Evolutionary conservation across 1,140 invertebrate genomes (phyloP), one percentile per base, ranked within the genome.

Genomic region (Bombyx mandarina): DNA sequence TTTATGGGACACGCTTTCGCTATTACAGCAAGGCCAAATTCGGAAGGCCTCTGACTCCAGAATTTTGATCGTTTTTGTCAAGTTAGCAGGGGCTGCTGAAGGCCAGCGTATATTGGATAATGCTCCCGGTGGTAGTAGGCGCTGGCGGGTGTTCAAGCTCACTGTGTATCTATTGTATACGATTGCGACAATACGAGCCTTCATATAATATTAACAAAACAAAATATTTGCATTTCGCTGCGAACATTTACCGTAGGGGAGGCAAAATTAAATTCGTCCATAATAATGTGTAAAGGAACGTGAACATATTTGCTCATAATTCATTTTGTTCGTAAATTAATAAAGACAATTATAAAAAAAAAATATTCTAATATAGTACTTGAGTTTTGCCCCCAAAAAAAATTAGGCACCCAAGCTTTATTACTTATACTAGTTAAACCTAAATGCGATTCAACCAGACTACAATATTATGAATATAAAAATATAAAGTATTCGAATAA

Each of bases 1-100:
- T 75, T 77, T 80, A 80, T 77, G 75, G 63, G 70, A 73, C 77
- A 80, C 75, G 73, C 67, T 77, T 77, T 73, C 64, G 75, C 71
- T 78, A 73, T 78, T 77, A 78, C 69, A 67, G 63, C 54, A 52
- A 48, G 61, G 60, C 72, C 72, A 77, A 66, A 70, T 66, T 73
- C 55, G 66, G 45, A 60, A 62, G 72, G 70, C 45, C 76, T 66
- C 57, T 69, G 66, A 63, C 61, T 55, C 63, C 55, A 62, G 26
- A 35, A 35, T 35, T 35, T 35, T 35, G 26, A 35, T 35, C 26
- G 26, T 35, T 35, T 35, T 35, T 35, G 26, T 35, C 26, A 35
- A 35, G 26, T 35, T 5, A 52, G 52, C 55, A 26, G 54, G 64
- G 61, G 44, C 44, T 62, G 59, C 54, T 45, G 59, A 60, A 62